These are phyloP conservation scores for Tuta absoluta DNA, from an alignment of 2,888 invertebrate genomes.

Conservation along the genomic window DNA sequence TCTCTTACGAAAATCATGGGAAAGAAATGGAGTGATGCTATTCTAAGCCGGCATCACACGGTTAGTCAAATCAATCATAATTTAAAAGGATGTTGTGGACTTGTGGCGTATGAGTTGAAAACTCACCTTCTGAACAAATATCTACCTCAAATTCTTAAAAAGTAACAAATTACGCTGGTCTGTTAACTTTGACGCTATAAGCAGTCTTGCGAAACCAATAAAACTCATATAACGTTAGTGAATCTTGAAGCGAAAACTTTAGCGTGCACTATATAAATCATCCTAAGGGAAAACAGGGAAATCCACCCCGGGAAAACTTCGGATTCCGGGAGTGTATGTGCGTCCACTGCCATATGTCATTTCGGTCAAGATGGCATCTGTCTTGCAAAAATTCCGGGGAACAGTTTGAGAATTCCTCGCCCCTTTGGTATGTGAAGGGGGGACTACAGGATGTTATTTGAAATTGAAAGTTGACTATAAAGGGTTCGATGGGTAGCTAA, in stretches of 20 bases:
- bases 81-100: too few species aligned
- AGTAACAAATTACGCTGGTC: too few species aligned
- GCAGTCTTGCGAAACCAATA: neutral
- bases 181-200: too few species aligned
- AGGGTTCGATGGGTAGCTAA: conserved; percentile 16
- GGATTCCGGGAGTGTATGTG: conserved; percentile 67
- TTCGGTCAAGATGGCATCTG: conserved; percentile 74
- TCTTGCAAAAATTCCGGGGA: conserved; percentile 76
- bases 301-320: conserved; percentile 46
- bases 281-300: conserved; percentile 37
- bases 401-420: conserved; percentile 66
- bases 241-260: conserved; percentile 34
- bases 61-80: too few species aligned
- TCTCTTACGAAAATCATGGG: too few species aligned
- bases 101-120: too few species aligned
- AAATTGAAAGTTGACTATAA: conserved; percentile 21
- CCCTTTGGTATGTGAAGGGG: conserved; percentile 46
- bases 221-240: neutral
- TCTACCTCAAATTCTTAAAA: too few species aligned
- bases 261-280: conserved; percentile 48
- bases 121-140: too few species aligned
- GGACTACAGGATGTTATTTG: conserved; percentile 37
- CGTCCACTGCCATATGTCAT: conserved; percentile 70
- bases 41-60: too few species aligned
- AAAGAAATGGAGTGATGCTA: too few species aligned